phyloP scores from a whole-genome alignment of 2,113 vertebrate species.

The Paradoxurus hermaphroditus region DNA sequence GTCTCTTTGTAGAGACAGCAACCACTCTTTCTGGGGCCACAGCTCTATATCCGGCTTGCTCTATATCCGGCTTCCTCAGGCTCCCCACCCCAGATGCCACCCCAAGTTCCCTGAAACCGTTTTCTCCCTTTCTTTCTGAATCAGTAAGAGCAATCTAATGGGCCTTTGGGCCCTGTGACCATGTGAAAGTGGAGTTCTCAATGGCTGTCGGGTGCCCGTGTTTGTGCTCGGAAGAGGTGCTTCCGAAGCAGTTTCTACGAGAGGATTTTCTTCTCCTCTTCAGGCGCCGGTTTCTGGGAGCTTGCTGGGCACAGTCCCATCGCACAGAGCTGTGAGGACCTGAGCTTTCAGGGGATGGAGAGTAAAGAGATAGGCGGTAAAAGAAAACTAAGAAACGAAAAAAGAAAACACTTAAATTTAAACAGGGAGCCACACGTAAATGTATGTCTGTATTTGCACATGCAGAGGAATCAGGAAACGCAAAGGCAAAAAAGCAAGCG shows the following conservation, averaged over 20 bases:
- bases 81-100: accelerated
- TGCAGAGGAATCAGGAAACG: not conserved
- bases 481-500: not conserved
- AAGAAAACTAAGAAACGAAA: not conserved
- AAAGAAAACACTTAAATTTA: not conserved
- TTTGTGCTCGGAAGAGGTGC: not conserved
- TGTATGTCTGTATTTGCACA: not conserved
- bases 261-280: not conserved
- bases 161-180: not conserved
- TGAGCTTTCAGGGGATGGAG: not conserved
- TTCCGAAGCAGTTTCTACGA: not conserved
- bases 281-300: accelerated
- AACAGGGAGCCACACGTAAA: not conserved
- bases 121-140: not conserved
- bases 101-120: not conserved
- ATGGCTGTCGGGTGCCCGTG: not conserved
- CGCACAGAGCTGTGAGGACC: not conserved
- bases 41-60: accelerated
- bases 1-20: not conserved
- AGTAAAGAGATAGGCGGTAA: not conserved
- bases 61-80: not conserved
- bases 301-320: accelerated
- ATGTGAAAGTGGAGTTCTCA: not conserved
- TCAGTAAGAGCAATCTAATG: not conserved
- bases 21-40: accelerated